Evolutionary conservation across 2,797 vertebrate genomes (phyloP).

Genomic region (Acanthornis magna): DNA sequence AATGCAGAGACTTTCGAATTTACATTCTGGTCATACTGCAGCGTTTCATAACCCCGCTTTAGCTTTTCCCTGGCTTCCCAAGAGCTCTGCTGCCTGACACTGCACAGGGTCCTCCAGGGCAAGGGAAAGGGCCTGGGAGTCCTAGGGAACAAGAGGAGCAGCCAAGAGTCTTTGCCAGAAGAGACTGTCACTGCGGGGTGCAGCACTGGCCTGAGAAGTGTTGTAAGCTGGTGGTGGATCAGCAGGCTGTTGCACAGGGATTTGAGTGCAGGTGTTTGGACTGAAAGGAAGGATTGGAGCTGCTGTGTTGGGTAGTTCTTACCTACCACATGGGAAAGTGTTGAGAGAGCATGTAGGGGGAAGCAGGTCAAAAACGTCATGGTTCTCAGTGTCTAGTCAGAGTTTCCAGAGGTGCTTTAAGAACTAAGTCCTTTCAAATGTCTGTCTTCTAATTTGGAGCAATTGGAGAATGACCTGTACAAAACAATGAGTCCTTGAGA

Average conservation of each 20-base stretch:
- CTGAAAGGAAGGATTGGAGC: background rate
- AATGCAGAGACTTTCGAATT: background rate
- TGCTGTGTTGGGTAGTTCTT: fast-evolving
- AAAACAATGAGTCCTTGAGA: background rate
- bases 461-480: background rate
- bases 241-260: background rate
- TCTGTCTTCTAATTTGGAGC: background rate
- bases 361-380: background rate
- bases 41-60: background rate
- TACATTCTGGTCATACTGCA: conserved; percentile 35
- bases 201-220: fast-evolving
- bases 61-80: background rate
- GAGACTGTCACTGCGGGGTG: background rate
- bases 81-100: background rate
- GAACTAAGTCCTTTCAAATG: background rate
- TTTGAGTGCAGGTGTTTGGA: background rate
- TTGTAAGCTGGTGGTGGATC: background rate
- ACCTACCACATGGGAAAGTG: background rate
- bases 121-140: background rate
- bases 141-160: background rate
- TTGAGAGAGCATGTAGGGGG: background rate
- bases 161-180: background rate
- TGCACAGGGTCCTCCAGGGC: background rate
- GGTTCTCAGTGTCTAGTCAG: background rate
- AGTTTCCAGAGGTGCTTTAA: background rate